These are phyloP conservation scores for Macrosoma leucophasiata DNA, from an alignment of 2,888 invertebrate genomes.

Conservation along the genomic window DNA sequence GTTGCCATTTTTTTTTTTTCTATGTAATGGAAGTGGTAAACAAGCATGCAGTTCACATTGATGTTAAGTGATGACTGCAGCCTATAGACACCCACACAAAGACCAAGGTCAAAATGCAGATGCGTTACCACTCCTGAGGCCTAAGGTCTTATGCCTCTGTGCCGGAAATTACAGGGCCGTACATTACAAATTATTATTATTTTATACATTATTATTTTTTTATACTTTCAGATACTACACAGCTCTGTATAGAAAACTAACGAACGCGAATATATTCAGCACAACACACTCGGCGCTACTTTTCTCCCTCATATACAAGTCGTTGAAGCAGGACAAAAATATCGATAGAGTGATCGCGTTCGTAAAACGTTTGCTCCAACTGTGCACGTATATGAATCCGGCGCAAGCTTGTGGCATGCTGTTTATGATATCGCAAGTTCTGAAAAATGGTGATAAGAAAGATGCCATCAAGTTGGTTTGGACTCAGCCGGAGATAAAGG, in stretches of 20 bases:
- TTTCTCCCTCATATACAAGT: slow-evolving; percentile 90
- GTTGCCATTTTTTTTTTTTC: no score
- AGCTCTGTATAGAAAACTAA: slow-evolving; percentile 90
- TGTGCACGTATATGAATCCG: slow-evolving; percentile 82
- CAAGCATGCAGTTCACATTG: no score
- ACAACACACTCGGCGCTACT: slow-evolving; percentile 86
- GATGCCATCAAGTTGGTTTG: slow-evolving; percentile 47
- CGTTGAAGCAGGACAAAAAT: slow-evolving; percentile 86
- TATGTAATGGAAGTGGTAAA: no score
- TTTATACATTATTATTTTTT: no score
- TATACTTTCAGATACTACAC: slow-evolving; percentile 82
- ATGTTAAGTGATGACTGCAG: no score
- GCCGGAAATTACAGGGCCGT: no score
- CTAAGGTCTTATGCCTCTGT: no score
- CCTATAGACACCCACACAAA: no score
- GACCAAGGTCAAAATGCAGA: no score
- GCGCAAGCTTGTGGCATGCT: slow-evolving; percentile 89
- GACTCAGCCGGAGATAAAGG: slow-evolving; percentile 47
- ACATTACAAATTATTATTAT: no score
- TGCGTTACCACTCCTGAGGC: no score
- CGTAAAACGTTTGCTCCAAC: slow-evolving; percentile 79
- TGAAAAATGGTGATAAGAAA: slow-evolving; percentile 47
- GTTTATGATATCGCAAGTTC: slow-evolving; percentile 83
- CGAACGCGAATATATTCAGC: slow-evolving; percentile 81
- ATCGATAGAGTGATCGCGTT: slow-evolving; percentile 85